Percentiles rank a stretch among this genome's conserved stretches.
Evolutionary conservation across 2,888 invertebrate species (phyloP).

Genomic region (Chymomyza fuscimana): DNA sequence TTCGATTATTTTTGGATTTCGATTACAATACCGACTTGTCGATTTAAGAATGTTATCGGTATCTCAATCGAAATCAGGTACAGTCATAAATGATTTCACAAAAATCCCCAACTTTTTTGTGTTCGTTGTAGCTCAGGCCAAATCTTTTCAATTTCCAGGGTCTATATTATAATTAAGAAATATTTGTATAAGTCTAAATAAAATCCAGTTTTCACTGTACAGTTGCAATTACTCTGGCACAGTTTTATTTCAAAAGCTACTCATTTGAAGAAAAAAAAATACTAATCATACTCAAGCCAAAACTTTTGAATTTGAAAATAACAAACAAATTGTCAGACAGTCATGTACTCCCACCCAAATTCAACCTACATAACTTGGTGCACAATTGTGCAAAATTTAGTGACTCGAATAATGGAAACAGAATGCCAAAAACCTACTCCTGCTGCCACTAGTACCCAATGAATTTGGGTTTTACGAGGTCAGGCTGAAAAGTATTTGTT

Average conservation of each 20-base stretch:
- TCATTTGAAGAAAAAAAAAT: not conserved
- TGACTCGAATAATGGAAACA: conserved; percentile 41
- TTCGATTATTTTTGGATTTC: too few relatives aligned
- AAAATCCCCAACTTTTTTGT: too few relatives aligned
- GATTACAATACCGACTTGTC: too few relatives aligned
- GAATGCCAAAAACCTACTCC: conserved; percentile 22
- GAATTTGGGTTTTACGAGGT: not conserved
- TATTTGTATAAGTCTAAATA: too few relatives aligned
- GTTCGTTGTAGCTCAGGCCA: too few relatives aligned
- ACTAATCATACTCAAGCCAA: not conserved
- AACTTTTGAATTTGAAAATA: not conserved
- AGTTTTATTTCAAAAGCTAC: not conserved
- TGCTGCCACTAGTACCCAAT: not conserved
- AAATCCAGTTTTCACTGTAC: too few relatives aligned
- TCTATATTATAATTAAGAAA: too few relatives aligned
- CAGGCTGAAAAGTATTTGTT: too few relatives aligned
- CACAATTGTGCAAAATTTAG: conserved; percentile 28
- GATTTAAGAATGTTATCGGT: too few relatives aligned
- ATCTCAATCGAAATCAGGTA: too few relatives aligned
- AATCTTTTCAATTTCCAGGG: too few relatives aligned
- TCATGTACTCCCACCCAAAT: not conserved
- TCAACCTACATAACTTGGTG: not conserved
- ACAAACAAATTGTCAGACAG: not conserved
- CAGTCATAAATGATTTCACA: too few relatives aligned
- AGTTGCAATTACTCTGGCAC: not conserved